Conservation (phyloP, 2,888 invertebrate species). For the Platycheirus rosarum region DNA sequence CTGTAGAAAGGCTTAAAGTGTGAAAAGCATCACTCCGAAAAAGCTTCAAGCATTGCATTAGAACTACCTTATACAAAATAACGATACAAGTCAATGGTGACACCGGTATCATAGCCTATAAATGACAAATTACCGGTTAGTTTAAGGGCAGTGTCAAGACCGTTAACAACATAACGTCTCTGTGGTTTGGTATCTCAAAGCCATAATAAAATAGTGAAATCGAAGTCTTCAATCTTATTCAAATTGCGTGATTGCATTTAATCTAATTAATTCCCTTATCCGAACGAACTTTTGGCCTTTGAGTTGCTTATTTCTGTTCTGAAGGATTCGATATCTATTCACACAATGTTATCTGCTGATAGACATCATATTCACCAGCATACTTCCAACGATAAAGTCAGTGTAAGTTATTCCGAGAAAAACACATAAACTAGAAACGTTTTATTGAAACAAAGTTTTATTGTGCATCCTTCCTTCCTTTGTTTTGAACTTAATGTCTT, state of each 20-base stretch:
- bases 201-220: slow-evolving; percentile 12
- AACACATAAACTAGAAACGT: no score
- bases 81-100: slow-evolving; percentile 11
- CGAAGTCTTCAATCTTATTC: slow-evolving; percentile 23
- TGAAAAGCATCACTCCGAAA: slow-evolving; percentile 66
- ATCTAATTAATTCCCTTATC: slow-evolving; percentile 52
- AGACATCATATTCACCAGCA: slow-evolving; percentile 63
- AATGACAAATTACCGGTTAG: slow-evolving; percentile 37
- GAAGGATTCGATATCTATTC: slow-evolving; percentile 31
- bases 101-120: slow-evolving; percentile 33
- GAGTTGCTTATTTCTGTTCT: neutral
- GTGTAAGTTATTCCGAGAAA: slow-evolving; percentile 69
- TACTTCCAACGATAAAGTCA: slow-evolving; percentile 60
- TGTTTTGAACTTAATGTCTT: no score
- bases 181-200: neutral
- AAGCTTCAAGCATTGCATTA: slow-evolving; percentile 52
- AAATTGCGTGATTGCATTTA: slow-evolving; percentile 38
- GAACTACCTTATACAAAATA: slow-evolving; percentile 14
- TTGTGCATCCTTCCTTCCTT: no score
- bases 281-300: slow-evolving; percentile 34
- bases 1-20: slow-evolving; percentile 39
- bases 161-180: slow-evolving; percentile 14
- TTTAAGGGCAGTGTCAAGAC: slow-evolving; percentile 35
- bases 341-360: slow-evolving; percentile 60
- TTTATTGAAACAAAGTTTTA: neutral